These are phyloP conservation scores for Drosophila mimica DNA, from an alignment of 2,888 invertebrate species.

Conservation along the genomic window DNA sequence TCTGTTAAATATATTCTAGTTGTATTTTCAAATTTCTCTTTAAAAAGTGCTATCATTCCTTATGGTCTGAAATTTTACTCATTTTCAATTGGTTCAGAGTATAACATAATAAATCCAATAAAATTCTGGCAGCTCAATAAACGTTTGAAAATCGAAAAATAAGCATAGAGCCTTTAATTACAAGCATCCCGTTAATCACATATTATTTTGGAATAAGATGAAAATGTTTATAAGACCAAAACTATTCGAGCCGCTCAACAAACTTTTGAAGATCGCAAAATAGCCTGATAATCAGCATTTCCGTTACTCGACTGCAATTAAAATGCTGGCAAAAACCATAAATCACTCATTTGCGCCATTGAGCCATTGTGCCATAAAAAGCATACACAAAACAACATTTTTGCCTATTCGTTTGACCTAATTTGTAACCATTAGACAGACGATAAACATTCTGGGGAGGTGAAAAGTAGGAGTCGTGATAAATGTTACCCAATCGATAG, in stretches of 20 bases:
- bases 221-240: background rate
- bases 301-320: conserved; percentile 65
- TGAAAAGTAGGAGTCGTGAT: conserved; percentile 1
- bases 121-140: background rate
- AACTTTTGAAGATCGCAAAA: background rate
- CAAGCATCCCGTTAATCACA: background rate
- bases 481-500: conserved; percentile 26
- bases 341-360: conserved; percentile 71
- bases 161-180: background rate
- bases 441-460: conserved; percentile 57
- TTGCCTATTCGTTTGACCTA: conserved; percentile 46
- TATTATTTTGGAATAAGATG: background rate
- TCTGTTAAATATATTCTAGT: background rate
- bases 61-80: no score
- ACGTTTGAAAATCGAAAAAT: background rate
- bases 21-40: no score
- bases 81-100: no score
- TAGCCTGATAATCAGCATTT: conserved; percentile 7
- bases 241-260: background rate
- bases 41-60: background rate
- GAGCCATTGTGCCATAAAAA: conserved; percentile 28
- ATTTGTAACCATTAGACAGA: conserved; percentile 71
- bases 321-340: conserved; percentile 48
- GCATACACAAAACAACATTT: conserved; percentile 26
- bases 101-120: no score